These are phyloP conservation scores for Oreochromis spilurus DNA, from an alignment of 2,113 vertebrate genomes.

Conservation along the genomic window DNA sequence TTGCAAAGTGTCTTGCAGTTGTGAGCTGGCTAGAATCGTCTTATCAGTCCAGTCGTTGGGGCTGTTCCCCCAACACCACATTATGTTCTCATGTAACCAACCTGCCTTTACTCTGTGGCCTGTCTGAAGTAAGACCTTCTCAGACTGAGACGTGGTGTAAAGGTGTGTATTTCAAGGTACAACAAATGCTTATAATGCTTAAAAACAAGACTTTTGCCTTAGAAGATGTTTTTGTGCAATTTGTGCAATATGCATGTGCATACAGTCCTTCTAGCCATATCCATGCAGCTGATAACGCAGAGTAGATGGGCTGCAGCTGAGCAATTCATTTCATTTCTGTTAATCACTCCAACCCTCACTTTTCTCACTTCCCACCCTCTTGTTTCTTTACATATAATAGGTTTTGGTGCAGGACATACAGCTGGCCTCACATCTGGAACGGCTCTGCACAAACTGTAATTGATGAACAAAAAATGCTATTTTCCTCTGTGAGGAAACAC, in stretches of 20 bases:
- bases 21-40: background rate
- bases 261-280: background rate
- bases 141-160: background rate
- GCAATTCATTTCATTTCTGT: background rate
- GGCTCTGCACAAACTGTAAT: background rate
- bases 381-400: background rate
- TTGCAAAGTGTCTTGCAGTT: background rate
- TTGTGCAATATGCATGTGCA: background rate
- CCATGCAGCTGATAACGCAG: background rate
- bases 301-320: background rate
- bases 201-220: background rate
- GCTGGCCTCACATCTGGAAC: background rate
- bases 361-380: background rate
- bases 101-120: background rate
- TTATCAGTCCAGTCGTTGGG: background rate
- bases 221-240: background rate
- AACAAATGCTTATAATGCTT: background rate
- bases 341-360: background rate
- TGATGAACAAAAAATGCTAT: background rate
- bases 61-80: background rate
- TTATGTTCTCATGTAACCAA: background rate
- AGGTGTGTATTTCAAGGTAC: rapidly evolving
- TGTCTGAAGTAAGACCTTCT: background rate
- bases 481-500: background rate
- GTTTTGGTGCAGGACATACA: background rate